Evolutionary conservation across 2,797 vertebrate genomes (phyloP).

Genomic region (Hapalemur alaotrensis): DNA sequence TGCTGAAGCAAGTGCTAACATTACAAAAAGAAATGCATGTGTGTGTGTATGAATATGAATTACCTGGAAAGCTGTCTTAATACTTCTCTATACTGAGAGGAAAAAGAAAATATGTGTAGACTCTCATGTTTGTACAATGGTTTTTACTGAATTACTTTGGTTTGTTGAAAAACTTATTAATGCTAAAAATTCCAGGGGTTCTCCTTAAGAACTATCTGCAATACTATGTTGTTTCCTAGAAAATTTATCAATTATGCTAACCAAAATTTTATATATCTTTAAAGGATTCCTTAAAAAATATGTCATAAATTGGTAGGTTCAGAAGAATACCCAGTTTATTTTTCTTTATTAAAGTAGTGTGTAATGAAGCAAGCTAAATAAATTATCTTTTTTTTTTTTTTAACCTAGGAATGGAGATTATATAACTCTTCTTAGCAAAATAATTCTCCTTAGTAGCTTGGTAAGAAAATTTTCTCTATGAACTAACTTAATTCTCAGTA

Average conservation of each 20-base stretch:
- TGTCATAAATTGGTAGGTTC: neutral
- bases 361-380: slow-evolving; percentile 9
- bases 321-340: neutral
- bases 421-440: neutral
- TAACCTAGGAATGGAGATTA: neutral
- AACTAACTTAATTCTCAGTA: neutral
- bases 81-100: neutral
- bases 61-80: neutral
- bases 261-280: slow-evolving; percentile 29
- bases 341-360: neutral
- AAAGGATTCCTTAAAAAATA: neutral
- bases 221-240: neutral
- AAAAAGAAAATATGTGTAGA: neutral
- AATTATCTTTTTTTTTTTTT: neutral
- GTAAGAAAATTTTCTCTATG: neutral
- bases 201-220: neutral
- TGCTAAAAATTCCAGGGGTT: neutral
- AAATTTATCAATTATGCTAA: neutral
- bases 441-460: neutral
- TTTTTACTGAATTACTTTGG: neutral
- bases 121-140: neutral
- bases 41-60: neutral
- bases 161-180: slow-evolving; percentile 25
- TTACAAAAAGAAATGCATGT: neutral
- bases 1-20: neutral